These are phyloP conservation scores for Pterophyllum scalare DNA, from an alignment of 2,113 vertebrate species.

Conservation along the genomic window DNA sequence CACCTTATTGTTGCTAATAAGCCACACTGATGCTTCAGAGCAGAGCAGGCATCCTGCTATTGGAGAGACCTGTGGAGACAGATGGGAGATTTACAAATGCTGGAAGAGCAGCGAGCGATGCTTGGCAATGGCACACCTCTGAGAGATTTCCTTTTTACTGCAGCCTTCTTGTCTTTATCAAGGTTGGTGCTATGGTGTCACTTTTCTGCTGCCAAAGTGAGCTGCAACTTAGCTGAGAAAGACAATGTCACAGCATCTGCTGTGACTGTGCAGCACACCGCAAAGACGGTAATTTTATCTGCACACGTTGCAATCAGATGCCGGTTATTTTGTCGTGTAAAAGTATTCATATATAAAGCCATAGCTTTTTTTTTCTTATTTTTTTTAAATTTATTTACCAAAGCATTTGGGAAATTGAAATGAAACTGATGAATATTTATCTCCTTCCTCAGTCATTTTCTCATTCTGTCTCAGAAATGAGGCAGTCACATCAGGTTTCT, in stretches of 20 bases:
- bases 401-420: conserved; percentile 27
- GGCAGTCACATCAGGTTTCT: conserved; percentile 1
- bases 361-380: too few relatives aligned
- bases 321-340: not conserved
- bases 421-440: conserved; percentile 39
- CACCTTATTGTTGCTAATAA: conserved; percentile 35
- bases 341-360: not conserved
- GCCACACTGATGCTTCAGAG: conserved; percentile 29
- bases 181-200: conserved; percentile 32
- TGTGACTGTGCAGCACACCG: not conserved
- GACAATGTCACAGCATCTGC: conserved; percentile 35
- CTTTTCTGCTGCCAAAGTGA: conserved; percentile 26
- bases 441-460: conserved; percentile 13
- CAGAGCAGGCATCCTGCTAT: conserved; percentile 42
- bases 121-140: conserved; percentile 49
- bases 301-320: not conserved
- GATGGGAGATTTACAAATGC: conserved; percentile 57
- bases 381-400: conserved; percentile 7
- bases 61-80: conserved; percentile 61
- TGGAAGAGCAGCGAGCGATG: conserved; percentile 36
- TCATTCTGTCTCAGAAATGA: conserved; percentile 19
- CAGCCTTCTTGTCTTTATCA: conserved; percentile 54
- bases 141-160: conserved; percentile 41
- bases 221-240: conserved; percentile 3
- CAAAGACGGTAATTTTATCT: not conserved